Base-by-base conservation (phyloP, 2,113 vertebrate genomes). In the Ovibos moschatus region DNA sequence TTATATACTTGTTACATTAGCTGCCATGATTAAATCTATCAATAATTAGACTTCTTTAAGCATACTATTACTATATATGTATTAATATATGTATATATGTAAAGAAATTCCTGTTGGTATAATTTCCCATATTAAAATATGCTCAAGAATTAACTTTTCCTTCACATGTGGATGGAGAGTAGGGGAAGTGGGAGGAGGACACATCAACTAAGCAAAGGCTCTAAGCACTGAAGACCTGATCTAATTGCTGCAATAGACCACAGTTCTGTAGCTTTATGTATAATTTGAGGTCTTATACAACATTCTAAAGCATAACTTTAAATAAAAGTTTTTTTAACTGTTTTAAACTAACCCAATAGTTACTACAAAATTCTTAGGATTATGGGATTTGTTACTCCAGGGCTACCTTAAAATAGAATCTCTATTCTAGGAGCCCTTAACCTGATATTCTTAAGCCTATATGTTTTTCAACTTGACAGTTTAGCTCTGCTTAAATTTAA, bases 401-500 rank as follows among this genome's bases (percentile, higher is more conserved):
- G 15, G 25, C 25, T 71, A 82, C 51, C 50, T 89, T 51, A 94
- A 89, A 83, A 50, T 8, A 83, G 15, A 86, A 82, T n/a, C 40
- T 88, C 14, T 71, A n/a, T 60, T 74, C 62, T 83, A 84, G 89
- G 36, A 43, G 8, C 33, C 47, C 36, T 87, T 90, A 76, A 71
- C 15, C 36, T 87, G 58, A 36, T 67, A 95, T 53, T 81, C 47
- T 67, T 82, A 82, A 88, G 12, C 16, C 19, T n/a, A 8, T 51
- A 14, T 60, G 17, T 60, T 76, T 67, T n/a, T 88, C 33, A 84
- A 40, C 47, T 78, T 91, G 36, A 21, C 78, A 79, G 57, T 90
- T 78, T 64, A 85, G 57, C 89, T 93, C 79, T 89, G 30, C 36
- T 90, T 94, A 78, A 84, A 85, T 89, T 85, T 85, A 79, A 78